Percentiles rank a stretch among this genome's conserved stretches.
Evolutionary conservation across 2,888 invertebrate genomes (phyloP).

Genomic region (Calameuta idolon): DNA sequence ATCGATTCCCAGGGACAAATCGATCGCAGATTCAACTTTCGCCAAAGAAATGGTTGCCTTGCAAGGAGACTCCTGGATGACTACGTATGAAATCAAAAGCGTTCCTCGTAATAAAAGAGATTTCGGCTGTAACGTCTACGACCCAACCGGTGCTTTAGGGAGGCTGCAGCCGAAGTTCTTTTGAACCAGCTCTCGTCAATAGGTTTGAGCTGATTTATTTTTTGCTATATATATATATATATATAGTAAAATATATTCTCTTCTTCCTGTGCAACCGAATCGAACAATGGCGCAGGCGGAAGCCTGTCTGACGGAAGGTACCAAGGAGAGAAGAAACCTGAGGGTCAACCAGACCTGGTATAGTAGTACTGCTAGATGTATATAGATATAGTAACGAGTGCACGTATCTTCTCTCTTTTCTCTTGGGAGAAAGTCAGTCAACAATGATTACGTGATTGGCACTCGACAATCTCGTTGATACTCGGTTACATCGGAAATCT

Average conservation of each 20-base stretch:
- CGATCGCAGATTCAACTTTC: background rate
- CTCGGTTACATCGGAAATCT: background rate
- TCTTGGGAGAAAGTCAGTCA: conserved; percentile 23
- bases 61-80: background rate
- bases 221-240: background rate
- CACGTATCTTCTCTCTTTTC: conserved; percentile 7
- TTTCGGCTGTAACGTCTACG: background rate
- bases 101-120: background rate
- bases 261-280: background rate
- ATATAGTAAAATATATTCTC: background rate
- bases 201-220: background rate
- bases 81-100: background rate
- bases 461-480: background rate
- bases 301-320: background rate
- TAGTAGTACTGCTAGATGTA: background rate
- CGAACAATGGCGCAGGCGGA: background rate
- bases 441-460: conserved; percentile 23
- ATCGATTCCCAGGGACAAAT: background rate
- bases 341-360: background rate
- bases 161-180: background rate
- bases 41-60: background rate
- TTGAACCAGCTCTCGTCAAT: background rate
- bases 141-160: background rate
- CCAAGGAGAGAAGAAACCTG: background rate
- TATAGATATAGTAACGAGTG: background rate